Evolutionary conservation across 2,888 invertebrate species (phyloP).

Genomic region (Conomelus anceps): DNA sequence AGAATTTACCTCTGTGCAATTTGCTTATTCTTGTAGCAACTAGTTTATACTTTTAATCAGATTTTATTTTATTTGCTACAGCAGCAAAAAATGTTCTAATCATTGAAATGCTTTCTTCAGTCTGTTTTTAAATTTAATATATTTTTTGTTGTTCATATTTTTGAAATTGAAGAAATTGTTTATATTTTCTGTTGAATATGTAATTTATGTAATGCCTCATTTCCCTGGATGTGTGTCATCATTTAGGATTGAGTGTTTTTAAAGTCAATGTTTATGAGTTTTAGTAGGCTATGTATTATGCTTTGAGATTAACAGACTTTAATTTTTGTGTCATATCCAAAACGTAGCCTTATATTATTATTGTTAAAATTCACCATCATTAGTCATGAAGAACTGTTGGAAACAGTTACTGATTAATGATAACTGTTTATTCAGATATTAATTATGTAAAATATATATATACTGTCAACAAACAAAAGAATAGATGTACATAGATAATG

Average conservation of each 20-base stretch:
- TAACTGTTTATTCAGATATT: not conserved
- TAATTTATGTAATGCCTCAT: not conserved
- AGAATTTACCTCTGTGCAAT: not conserved
- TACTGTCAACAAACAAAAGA: not conserved
- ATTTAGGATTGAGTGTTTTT: not conserved
- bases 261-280: not conserved
- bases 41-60: not conserved
- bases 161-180: not conserved
- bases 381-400: not conserved
- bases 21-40: not conserved
- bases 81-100: too few species aligned
- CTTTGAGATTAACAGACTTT: not conserved
- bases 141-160: not conserved
- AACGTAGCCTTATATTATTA: not conserved
- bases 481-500: not conserved
- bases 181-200: not conserved
- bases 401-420: not conserved
- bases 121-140: not conserved
- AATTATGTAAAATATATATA: not conserved
- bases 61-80: not conserved
- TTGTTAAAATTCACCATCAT: not conserved
- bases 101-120: not conserved
- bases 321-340: not conserved
- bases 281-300: not conserved
- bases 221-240: not conserved